A percentile compares a stretch with the other conserved stretches of the same genome.
These are phyloP conservation scores for Peromyscus polionotus DNA, from an alignment of 2,113 vertebrate genomes.

Conservation along the genomic window DNA sequence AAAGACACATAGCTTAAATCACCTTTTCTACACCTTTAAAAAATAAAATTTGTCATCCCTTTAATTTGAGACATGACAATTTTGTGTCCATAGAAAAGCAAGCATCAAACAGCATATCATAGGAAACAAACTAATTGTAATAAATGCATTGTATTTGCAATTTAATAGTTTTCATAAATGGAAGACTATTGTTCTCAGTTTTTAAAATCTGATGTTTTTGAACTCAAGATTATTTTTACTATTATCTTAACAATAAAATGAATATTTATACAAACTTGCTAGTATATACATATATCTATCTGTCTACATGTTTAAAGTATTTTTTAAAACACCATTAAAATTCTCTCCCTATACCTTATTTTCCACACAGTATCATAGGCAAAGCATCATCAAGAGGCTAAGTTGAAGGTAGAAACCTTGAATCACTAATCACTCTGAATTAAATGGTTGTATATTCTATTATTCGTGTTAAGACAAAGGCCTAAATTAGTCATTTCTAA, in stretches of 20 bases:
- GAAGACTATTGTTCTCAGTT: background rate
- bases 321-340: background rate
- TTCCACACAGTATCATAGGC: background rate
- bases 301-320: background rate
- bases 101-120: background rate
- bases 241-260: background rate
- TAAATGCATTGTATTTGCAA: background rate
- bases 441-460: background rate
- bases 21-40: background rate
- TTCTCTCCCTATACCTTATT: background rate
- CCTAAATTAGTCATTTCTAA: background rate
- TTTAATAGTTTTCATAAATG: background rate
- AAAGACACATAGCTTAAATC: background rate
- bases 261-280: background rate
- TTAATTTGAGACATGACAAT: background rate
- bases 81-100: too few species aligned
- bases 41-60: background rate
- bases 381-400: background rate
- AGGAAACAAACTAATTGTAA: background rate
- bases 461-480: background rate
- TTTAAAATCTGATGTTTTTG: background rate
- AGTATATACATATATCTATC: background rate
- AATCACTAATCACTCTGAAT: background rate
- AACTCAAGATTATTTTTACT: background rate
- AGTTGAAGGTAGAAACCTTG: background rate